phyloP scores from a whole-genome alignment of 2,113 vertebrate species.

The Capreolus pygargus region DNA sequence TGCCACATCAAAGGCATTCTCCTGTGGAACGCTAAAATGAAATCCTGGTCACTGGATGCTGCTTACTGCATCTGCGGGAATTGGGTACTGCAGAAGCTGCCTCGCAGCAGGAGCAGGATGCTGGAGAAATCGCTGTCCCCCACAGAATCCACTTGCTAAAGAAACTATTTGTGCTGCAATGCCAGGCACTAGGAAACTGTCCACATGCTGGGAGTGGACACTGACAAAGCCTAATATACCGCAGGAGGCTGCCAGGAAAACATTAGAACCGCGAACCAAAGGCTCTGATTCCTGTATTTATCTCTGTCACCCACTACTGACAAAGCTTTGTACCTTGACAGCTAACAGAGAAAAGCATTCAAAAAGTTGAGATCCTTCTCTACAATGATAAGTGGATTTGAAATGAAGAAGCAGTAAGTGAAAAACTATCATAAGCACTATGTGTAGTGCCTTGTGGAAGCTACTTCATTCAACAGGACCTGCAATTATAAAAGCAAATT shows the following conservation, averaged over 20 bases:
- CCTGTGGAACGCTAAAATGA: neutral
- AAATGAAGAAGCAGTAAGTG: neutral
- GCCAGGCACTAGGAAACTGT: neutral
- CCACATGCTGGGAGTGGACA: too few relatives aligned
- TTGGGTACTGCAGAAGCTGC: neutral
- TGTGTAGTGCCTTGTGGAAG: neutral
- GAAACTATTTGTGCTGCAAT: neutral
- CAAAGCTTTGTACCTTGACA: neutral
- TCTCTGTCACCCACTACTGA: neutral
- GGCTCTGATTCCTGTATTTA: neutral
- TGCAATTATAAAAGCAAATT: neutral
- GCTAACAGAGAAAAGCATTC: neutral
- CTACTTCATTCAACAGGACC: neutral
- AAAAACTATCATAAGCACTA: neutral
- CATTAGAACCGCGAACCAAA: neutral
- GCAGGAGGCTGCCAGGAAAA: neutral
- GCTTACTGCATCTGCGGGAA: neutral
- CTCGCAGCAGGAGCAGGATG: neutral
- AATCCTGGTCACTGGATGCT: accelerated
- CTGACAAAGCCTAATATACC: neutral
- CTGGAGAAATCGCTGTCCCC: neutral
- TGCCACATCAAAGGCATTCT: neutral
- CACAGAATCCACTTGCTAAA: neutral
- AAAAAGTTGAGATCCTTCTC: neutral
- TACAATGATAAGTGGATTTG: neutral